Evolutionary conservation across 1,140 invertebrate genomes (phyloP).

Genomic region (Drosophila ficusphila): DNA sequence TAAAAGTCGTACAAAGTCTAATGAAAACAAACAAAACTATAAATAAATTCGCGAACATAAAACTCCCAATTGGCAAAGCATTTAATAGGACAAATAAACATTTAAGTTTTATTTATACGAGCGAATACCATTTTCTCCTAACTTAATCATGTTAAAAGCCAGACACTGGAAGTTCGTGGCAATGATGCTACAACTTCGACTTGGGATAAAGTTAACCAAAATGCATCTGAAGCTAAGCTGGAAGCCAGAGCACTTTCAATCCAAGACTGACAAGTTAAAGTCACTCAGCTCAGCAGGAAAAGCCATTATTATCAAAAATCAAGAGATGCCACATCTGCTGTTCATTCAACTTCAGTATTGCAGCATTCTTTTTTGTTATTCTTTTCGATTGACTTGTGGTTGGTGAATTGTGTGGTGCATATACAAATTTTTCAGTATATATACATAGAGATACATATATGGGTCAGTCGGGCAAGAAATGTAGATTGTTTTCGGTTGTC

Average conservation of each 20-base stretch:
- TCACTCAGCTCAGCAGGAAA: constrained; percentile 22
- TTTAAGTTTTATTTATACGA: constrained; percentile 55
- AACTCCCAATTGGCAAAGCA: constrained; percentile 57
- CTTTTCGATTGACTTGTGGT: constrained; percentile 39
- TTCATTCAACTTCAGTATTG: constrained; percentile 10
- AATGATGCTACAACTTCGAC: constrained; percentile 6
- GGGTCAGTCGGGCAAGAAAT: constrained; percentile 31
- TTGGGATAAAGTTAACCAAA: background rate
- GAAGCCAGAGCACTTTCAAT: background rate
- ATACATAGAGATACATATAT: constrained; percentile 6
- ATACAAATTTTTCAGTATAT: constrained; percentile 13
- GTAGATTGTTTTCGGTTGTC: constrained; percentile 23
- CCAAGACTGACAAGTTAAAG: constrained; percentile 16
- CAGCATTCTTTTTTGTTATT: constrained; percentile 30
- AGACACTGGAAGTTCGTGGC: constrained; percentile 26
- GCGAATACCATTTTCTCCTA: background rate
- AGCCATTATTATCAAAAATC: constrained; percentile 8
- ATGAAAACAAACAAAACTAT: constrained; percentile 78
- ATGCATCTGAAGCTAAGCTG: constrained; percentile 4
- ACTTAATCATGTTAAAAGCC: constrained; percentile 63
- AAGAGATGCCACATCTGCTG: constrained; percentile 33
- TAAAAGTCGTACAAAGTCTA: constrained; percentile 62
- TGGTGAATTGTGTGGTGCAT: constrained; percentile 11
- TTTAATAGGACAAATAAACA: constrained; percentile 63
- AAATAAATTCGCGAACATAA: constrained; percentile 66